Percentiles rank a stretch among this genome's conserved stretches.
Conservation (phyloP, 2,797 vertebrate genomes). For the Trichosurus vulpecula region DNA sequence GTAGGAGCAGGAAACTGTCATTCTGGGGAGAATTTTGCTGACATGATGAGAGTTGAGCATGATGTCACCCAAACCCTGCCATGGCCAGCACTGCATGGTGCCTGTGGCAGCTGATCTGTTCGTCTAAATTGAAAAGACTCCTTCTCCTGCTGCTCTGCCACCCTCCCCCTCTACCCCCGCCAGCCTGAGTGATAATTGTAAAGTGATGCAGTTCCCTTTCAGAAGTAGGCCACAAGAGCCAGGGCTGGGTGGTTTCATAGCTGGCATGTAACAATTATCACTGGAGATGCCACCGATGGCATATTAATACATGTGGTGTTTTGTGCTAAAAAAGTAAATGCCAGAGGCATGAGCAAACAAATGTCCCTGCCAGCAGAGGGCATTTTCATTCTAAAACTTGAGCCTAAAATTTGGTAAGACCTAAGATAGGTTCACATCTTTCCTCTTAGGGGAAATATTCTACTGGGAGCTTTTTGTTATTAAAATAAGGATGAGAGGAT, state of each 20-base stretch:
- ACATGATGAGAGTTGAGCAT: slow-evolving; percentile 62
- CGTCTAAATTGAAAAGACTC: slow-evolving; percentile 69
- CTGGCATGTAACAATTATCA: slow-evolving; percentile 74
- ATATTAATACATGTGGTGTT: slow-evolving; percentile 68
- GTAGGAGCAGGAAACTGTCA: slow-evolving; percentile 47
- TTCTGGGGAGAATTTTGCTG: slow-evolving; percentile 72
- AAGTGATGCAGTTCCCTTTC: slow-evolving; percentile 66
- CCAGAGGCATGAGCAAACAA: slow-evolving; percentile 34
- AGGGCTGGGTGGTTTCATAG: slow-evolving; percentile 50
- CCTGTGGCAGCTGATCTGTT: slow-evolving; percentile 74
- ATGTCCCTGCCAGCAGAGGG: slow-evolving; percentile 41
- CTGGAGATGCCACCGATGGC: slow-evolving; percentile 61
- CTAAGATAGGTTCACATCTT: not conserved
- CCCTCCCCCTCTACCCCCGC: slow-evolving; percentile 56
- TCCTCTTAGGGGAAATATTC: slow-evolving; percentile 17
- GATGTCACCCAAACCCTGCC: slow-evolving; percentile 74
- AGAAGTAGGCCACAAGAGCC: slow-evolving; percentile 57
- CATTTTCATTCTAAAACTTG: slow-evolving; percentile 33
- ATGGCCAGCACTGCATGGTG: slow-evolving; percentile 63
- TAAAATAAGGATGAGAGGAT: not conserved
- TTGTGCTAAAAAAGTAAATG: slow-evolving; percentile 65
- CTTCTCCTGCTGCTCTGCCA: slow-evolving; percentile 63
- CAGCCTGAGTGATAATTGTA: slow-evolving; percentile 60
- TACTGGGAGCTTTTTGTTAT: slow-evolving; percentile 24
- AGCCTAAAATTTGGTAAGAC: not conserved